Percentiles rank a stretch among this genome's conserved stretches.
These are phyloP conservation scores for Cyanoramphus novaezelandiae DNA, from an alignment of 2,113 vertebrate species.

Conservation along the genomic window DNA sequence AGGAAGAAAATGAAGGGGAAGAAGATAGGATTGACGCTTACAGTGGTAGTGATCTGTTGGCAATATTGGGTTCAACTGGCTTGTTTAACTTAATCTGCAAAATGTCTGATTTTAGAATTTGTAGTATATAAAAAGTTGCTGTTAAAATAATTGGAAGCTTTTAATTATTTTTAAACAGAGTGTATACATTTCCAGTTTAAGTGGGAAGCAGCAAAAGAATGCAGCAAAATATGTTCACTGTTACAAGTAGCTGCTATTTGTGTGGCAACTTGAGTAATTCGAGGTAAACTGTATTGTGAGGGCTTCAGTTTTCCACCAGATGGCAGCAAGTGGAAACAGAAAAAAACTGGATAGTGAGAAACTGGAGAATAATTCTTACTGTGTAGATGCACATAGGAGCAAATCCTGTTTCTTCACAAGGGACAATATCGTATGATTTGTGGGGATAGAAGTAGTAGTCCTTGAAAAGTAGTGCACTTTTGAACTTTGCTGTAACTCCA, in stretches of 20 bases:
- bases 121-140: neutral
- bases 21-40: neutral
- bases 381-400: neutral
- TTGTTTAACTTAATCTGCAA: neutral
- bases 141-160: neutral
- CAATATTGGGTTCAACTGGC: neutral
- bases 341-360: neutral
- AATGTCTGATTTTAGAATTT: neutral
- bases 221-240: neutral
- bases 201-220: neutral
- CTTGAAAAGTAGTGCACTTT: neutral
- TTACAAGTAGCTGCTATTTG: neutral
- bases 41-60: too few species aligned
- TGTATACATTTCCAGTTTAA: neutral
- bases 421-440: neutral
- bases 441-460: neutral
- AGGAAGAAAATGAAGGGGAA: neutral
- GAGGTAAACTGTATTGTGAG: accelerated
- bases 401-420: neutral
- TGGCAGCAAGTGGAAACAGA: slow-evolving; percentile 36
- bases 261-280: neutral
- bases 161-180: neutral
- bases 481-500: neutral
- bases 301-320: neutral
- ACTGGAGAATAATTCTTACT: neutral